These are phyloP conservation scores for Dipodomys stephensi DNA, from an alignment of 2,113 vertebrate genomes.

Conservation along the genomic window DNA sequence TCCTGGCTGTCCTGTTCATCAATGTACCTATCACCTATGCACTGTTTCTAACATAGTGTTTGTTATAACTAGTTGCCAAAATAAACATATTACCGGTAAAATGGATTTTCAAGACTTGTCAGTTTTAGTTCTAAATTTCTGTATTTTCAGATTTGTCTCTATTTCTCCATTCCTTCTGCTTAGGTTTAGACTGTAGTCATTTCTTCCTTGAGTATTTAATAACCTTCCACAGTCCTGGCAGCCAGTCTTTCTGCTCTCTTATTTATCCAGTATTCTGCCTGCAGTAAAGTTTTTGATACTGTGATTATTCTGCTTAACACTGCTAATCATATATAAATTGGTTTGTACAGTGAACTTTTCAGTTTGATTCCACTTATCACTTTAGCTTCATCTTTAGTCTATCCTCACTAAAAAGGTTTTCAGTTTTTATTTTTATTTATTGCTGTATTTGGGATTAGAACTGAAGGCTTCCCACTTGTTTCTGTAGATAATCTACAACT, in stretches of 20 bases:
- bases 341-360: constrained; percentile 12
- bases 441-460: no score
- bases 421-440: neutral
- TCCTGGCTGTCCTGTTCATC: neutral
- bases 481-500: no score
- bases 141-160: constrained; percentile 42
- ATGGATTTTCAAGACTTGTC: neutral
- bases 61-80: constrained; percentile 7
- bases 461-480: no score
- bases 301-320: neutral
- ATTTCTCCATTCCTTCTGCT: neutral
- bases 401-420: neutral
- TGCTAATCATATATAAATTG: constrained; percentile 20
- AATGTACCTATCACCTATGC: neutral
- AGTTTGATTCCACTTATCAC: neutral
- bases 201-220: constrained; percentile 14
- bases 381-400: neutral
- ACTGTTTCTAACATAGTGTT: neutral
- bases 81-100: neutral
- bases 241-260: neutral
- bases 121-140: neutral
- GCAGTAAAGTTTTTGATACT: constrained; percentile 43
- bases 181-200: constrained; percentile 4
- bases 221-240: neutral
- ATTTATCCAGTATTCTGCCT: constrained; percentile 9